Base-by-base conservation (phyloP, 2,888 invertebrate species). In the Cephus pygmeus region DNA sequence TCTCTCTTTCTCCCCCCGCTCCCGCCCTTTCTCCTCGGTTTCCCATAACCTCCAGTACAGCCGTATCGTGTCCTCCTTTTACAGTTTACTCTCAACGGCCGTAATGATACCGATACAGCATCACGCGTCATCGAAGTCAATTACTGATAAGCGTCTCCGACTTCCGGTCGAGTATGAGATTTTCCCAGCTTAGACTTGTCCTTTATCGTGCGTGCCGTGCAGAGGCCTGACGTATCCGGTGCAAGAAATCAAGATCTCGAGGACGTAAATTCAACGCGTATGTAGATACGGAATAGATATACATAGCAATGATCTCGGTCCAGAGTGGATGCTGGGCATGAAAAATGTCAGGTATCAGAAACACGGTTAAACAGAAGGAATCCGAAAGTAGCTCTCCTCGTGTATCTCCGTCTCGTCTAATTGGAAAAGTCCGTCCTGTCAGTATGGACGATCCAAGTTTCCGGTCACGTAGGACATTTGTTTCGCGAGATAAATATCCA, bases 381-480 rank as follows among this genome's bases (percentile, higher is more conserved):
- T 68, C 69, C 34, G 69, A 69, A 76, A 77, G 75, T 76, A 75
- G 79, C 82, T 83, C 1, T 1, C 12, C 31, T 71, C 71, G 84
- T 87, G 87, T 87, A 87, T 88, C 88, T 85, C 79, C 77, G 83
- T 83, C 81, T 76, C 78, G 83, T 81, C 85, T 87, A 88, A 88
- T 88, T 87, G 87, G 85, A 88, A 87, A 87, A 87, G 84, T 87
- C 85, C 83, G 81, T 82, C 80, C 82, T 83, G 84, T 84, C 84
- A 79, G 83, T 84, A 23, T 9, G 56, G 82, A 81, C 78, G 75
- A 83, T 83, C 81, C 77, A 81, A 83, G 80, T 84, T 84, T 84
- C 84, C 81, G 79, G 77, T 82, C 84, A 84, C 84, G 84, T 84
- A 84, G 73, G 78, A 76, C 80, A 73, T 84, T 81, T 81, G 77